phyloP scores from a whole-genome alignment of 2,888 invertebrate genomes.

The Drosophila putrida region DNA sequence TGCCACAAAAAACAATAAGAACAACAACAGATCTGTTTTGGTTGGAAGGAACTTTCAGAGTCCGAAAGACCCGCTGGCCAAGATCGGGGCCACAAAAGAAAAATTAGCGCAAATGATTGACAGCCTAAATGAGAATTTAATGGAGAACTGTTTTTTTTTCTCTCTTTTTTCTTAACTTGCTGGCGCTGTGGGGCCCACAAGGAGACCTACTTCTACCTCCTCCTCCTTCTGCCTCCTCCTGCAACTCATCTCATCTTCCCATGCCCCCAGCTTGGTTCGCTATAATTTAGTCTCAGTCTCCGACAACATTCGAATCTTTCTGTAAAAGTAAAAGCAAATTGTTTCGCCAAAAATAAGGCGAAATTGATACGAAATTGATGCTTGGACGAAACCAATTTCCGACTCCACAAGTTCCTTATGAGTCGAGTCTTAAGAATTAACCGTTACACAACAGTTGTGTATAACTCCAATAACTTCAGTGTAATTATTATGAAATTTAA shows the following conservation, averaged over 20 bases:
- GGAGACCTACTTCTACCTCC: conserved; percentile 21
- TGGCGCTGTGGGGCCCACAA: conserved; percentile 51
- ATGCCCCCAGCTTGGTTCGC: conserved; percentile 26
- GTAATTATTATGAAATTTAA: too few species aligned
- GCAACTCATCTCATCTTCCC: conserved; percentile 19
- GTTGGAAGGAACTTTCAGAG: conserved; percentile 20
- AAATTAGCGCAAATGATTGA: conserved; percentile 84
- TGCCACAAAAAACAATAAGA: conserved; percentile 11
- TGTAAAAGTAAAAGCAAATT: conserved; percentile 79
- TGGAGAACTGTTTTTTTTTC: conserved; percentile 69
- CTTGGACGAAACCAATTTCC: conserved; percentile 26
- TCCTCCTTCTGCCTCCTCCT: conserved; percentile 1
- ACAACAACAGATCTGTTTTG: conserved; percentile 5
- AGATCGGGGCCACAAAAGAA: conserved; percentile 40
- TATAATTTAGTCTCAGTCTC: conserved; percentile 67
- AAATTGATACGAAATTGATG: conserved; percentile 79
- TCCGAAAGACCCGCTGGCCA: conserved; percentile 41
- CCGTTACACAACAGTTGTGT: conserved; percentile 32
- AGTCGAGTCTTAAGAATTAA: conserved; percentile 6
- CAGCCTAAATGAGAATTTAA: conserved; percentile 85
- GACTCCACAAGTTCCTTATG: neutral
- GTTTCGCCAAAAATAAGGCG: conserved; percentile 55
- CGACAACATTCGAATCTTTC: conserved; percentile 42
- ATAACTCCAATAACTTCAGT: too few species aligned
- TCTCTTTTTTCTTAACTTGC: conserved; percentile 11